A percentile compares a stretch with the other conserved stretches of the same genome.
Conservation (phyloP, 2,113 vertebrate genomes). For the Chunga burmeisteri region DNA sequence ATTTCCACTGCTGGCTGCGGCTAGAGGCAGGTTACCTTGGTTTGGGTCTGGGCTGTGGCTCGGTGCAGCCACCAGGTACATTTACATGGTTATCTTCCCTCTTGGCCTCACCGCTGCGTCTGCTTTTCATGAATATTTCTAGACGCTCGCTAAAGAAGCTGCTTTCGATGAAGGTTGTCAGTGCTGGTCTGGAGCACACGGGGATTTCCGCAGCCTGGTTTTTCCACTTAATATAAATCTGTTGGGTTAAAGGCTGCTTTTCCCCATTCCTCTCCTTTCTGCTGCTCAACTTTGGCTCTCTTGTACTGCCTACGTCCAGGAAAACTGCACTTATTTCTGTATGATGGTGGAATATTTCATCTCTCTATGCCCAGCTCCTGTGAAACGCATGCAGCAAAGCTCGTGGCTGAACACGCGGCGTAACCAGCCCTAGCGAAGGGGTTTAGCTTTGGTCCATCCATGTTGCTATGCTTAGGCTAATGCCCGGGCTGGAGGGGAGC, state of each 20-base stretch:
- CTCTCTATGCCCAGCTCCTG: fast-evolving
- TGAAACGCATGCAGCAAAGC: fast-evolving
- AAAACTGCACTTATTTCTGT: neutral
- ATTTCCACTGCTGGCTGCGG: neutral
- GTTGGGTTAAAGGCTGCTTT: neutral
- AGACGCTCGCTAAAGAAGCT: neutral
- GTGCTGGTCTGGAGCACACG: fast-evolving
- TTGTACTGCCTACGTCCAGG: fast-evolving
- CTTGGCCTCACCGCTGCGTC: fast-evolving
- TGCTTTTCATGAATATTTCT: neutral
- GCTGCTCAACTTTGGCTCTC: neutral
- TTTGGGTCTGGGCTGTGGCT: neutral
- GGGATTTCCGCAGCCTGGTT: neutral
- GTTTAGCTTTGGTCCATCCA: fast-evolving
- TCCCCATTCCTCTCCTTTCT: neutral
- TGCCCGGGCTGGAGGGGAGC: fast-evolving
- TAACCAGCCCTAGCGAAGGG: neutral
- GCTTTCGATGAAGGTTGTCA: neutral
- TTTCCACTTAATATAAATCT: neutral
- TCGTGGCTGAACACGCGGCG: fast-evolving
- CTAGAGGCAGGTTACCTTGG: neutral
- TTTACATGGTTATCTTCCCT: neutral
- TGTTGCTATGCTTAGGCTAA: fast-evolving
- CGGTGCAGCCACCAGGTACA: fast-evolving
- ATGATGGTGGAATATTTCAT: neutral